phyloP scores from a whole-genome alignment of 2,113 vertebrate species.

The Synchiropus splendidus region DNA sequence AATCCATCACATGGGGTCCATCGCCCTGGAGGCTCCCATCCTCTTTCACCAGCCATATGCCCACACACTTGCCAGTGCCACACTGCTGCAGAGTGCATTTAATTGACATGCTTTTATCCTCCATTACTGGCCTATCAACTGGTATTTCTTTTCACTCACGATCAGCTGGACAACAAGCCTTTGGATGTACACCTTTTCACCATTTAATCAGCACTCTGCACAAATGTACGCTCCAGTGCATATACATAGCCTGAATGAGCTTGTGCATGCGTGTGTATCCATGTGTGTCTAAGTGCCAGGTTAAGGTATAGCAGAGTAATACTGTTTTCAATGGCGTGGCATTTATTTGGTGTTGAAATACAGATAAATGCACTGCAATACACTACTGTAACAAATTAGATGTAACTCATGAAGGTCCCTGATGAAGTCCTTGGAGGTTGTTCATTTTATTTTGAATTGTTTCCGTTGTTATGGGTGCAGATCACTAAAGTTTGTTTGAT shows the following conservation, averaged over 20 bases:
- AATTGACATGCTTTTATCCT: constrained; percentile 31
- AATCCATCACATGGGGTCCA: constrained; percentile 36
- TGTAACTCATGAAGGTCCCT: too few relatives aligned
- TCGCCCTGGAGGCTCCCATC: constrained; percentile 27
- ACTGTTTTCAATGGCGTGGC: too few relatives aligned
- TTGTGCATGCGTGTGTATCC: constrained; percentile 1
- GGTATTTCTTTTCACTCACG: constrained; percentile 5
- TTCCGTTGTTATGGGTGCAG: too few relatives aligned
- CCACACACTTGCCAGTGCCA: constrained; percentile 44
- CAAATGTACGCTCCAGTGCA: constrained; percentile 62
- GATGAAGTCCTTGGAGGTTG: too few relatives aligned
- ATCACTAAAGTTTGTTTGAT: too few relatives aligned
- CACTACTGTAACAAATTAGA: too few relatives aligned
- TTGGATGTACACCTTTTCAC: constrained; percentile 17
- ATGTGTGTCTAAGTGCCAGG: neutral
- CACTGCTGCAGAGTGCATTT: constrained; percentile 45
- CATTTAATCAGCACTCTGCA: constrained; percentile 61
- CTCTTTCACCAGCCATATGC: constrained; percentile 31
- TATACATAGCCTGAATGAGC: constrained; percentile 53
- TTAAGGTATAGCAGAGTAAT: too few relatives aligned
- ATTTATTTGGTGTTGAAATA: too few relatives aligned
- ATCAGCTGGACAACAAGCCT: constrained; percentile 10
- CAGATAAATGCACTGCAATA: too few relatives aligned
- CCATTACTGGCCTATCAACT: constrained; percentile 18
- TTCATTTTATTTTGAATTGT: too few relatives aligned